These are phyloP conservation scores for Sarcophaga variegata DNA, from an alignment of 2,888 invertebrate species.

Conservation along the genomic window DNA sequence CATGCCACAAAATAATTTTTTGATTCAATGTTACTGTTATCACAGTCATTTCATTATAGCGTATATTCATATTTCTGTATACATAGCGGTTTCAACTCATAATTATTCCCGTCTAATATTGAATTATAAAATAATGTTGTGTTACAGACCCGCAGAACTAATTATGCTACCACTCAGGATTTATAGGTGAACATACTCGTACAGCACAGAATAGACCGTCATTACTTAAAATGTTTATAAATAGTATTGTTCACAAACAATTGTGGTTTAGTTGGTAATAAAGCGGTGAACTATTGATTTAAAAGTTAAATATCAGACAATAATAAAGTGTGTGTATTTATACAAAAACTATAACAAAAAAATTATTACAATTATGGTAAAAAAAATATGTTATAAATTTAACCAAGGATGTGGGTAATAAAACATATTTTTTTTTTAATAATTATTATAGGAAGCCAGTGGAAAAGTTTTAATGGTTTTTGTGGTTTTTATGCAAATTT, in stretches of 20 bases:
- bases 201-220: neutral
- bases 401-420: neutral
- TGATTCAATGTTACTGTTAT: too few species aligned
- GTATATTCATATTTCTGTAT: too few species aligned
- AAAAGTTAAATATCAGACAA: neutral
- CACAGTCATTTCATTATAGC: too few species aligned
- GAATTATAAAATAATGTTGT: too few species aligned
- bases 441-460: constrained; percentile 46
- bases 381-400: neutral
- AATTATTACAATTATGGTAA: constrained; percentile 43
- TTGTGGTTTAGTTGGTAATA: constrained; percentile 60
- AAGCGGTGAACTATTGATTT: constrained; percentile 33
- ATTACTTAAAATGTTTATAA: constrained; percentile 50
- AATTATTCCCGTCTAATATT: too few species aligned
- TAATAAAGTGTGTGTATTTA: neutral
- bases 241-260: constrained; percentile 51
- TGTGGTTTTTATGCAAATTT: constrained; percentile 32
- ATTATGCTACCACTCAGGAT: too few species aligned
- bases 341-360: neutral
- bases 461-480: constrained; percentile 53
- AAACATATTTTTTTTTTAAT: neutral
- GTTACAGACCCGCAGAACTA: too few species aligned
- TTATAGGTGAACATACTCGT: neutral
- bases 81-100: too few species aligned
- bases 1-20: too few species aligned